Conservation (phyloP, 2,797 vertebrate species). For the Mycteria americana region DNA sequence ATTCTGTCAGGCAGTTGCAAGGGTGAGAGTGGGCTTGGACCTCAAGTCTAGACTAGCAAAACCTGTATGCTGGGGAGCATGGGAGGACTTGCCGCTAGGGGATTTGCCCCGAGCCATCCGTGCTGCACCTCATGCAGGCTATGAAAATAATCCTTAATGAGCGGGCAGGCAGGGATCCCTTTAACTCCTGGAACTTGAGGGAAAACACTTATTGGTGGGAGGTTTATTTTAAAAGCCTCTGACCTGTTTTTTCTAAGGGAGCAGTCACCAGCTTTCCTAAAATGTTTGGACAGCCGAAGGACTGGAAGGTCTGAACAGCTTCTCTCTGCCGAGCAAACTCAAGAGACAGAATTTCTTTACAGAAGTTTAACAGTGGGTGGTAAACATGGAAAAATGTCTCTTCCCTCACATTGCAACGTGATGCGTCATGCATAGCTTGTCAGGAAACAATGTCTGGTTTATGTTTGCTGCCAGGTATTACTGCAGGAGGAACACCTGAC, state of each 20-base stretch:
- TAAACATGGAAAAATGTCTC: conserved; percentile 17
- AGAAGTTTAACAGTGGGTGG: background rate
- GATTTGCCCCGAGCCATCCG: background rate
- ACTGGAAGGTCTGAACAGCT: background rate
- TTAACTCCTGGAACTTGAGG: background rate
- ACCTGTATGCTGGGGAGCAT: background rate
- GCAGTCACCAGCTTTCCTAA: background rate
- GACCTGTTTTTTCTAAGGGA: conserved; percentile 5
- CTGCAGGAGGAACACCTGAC: background rate
- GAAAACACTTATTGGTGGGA: background rate
- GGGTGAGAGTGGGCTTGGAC: background rate
- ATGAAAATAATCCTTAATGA: background rate
- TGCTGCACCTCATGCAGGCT: background rate
- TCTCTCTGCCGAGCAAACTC: background rate
- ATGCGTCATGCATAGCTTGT: background rate
- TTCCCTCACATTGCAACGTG: background rate
- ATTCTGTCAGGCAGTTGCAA: background rate
- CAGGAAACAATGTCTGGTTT: conserved; percentile 21
- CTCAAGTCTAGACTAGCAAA: background rate
- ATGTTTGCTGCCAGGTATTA: conserved; percentile 16
- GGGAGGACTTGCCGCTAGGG: background rate
- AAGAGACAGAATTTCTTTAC: background rate
- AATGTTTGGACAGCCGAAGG: background rate
- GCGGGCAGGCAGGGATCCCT: background rate
- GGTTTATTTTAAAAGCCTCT: background rate